Evolutionary conservation across 2,113 vertebrate species (phyloP).

Genomic region (Cichladusa arquata): DNA sequence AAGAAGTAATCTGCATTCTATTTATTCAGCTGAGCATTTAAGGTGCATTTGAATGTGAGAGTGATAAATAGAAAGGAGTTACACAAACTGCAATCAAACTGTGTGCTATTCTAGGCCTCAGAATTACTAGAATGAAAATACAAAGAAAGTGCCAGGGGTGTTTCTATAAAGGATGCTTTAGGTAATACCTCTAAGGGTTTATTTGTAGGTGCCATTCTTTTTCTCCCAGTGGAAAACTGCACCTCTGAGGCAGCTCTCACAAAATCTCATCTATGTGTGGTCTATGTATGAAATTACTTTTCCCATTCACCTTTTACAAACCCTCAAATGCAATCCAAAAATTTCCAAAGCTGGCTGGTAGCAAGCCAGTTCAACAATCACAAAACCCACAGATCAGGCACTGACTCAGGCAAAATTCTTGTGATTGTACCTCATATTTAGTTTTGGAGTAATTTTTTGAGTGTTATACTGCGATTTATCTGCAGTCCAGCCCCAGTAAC

Average conservation of each 20-base stretch:
- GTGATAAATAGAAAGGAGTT: not conserved
- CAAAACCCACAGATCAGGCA: not conserved
- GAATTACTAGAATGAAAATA: not conserved
- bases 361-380: not conserved
- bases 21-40: slow-evolving; percentile 24
- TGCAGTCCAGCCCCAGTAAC: not conserved
- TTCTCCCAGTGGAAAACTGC: not conserved
- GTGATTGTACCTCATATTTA: not conserved
- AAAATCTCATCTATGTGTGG: not conserved
- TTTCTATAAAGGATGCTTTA: not conserved
- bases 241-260: not conserved
- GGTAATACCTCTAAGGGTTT: not conserved
- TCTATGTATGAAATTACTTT: not conserved
- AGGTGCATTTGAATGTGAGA: not conserved
- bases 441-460: not conserved
- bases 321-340: not conserved
- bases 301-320: not conserved
- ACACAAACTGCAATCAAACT: not conserved
- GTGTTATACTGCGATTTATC: not conserved
- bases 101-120: not conserved
- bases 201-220: not conserved
- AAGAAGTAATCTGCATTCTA: slow-evolving; percentile 13
- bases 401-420: not conserved
- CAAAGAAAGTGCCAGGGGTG: not conserved
- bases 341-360: not conserved